phyloP scores from a whole-genome alignment of 2,113 vertebrate species.

The Dunckerocampus dactyliophorus region DNA sequence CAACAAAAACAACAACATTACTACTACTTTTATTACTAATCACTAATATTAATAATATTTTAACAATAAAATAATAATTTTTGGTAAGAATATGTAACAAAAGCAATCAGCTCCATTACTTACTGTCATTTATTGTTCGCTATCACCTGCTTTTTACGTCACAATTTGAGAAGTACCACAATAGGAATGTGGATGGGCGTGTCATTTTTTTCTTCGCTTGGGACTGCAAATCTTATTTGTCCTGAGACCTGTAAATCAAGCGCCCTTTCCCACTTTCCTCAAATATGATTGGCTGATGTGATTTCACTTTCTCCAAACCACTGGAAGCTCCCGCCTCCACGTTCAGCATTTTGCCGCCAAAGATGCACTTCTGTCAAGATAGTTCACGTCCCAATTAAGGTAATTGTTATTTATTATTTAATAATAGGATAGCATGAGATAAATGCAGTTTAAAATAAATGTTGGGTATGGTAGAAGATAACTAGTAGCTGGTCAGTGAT shows the following conservation, averaged over 20 bases:
- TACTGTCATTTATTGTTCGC: too few relatives aligned
- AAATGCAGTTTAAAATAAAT: background rate
- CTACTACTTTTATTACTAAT: too few relatives aligned
- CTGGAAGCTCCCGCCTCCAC: conserved; percentile 21
- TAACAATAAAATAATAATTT: too few relatives aligned
- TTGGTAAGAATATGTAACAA: too few relatives aligned
- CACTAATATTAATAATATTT: too few relatives aligned
- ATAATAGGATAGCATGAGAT: background rate
- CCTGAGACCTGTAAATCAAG: conserved; percentile 3
- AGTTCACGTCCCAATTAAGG: background rate
- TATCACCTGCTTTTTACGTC: conserved; percentile 19
- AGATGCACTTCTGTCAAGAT: conserved; percentile 23
- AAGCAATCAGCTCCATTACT: too few relatives aligned
- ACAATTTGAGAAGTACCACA: conserved; percentile 1
- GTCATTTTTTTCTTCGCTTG: background rate
- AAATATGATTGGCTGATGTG: conserved; percentile 5
- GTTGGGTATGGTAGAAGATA: background rate
- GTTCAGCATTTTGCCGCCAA: conserved; percentile 43
- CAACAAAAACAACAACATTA: too few relatives aligned
- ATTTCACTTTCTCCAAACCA: conserved; percentile 13
- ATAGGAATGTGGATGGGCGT: conserved; percentile 5
- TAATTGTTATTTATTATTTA: background rate
- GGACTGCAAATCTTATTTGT: conserved; percentile 6
- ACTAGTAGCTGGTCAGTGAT: background rate
- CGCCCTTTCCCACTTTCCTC: background rate